Evolutionary conservation across 1,140 invertebrate genomes (phyloP).

Genomic region (Centruroides vittatus): DNA sequence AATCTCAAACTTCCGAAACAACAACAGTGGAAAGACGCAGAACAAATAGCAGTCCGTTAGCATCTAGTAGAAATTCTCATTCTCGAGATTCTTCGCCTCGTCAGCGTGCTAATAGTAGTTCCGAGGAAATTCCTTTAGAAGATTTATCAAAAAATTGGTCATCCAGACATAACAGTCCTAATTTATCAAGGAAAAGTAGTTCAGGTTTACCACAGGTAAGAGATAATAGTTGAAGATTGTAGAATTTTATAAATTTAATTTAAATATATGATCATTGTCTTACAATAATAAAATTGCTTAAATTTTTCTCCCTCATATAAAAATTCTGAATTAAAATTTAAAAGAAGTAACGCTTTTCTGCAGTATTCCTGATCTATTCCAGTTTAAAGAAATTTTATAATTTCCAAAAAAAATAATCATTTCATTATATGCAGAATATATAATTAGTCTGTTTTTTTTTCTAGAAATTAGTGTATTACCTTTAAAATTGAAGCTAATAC

Average conservation of each 20-base stretch:
- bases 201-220: conserved; percentile 12
- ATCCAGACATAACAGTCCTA: conserved; percentile 14
- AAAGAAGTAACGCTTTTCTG: too few relatives aligned
- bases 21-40: conserved; percentile 10
- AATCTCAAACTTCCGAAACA: not conserved
- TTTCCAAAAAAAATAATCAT: too few relatives aligned
- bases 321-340: too few relatives aligned
- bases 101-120: conserved; percentile 51
- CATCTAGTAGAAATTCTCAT: conserved; percentile 16
- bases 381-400: too few relatives aligned
- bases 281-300: too few relatives aligned
- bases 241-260: not conserved
- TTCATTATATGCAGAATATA: too few relatives aligned
- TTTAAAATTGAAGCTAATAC: too few relatives aligned
- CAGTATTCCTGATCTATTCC: too few relatives aligned
- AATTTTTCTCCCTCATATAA: too few relatives aligned
- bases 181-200: conserved; percentile 11
- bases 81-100: conserved; percentile 54
- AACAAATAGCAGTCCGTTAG: conserved; percentile 21
- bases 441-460: too few relatives aligned
- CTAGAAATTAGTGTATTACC: too few relatives aligned
- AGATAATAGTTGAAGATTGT: not conserved
- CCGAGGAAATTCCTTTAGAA: conserved; percentile 68
- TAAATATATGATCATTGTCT: too few relatives aligned
- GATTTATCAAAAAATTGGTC: conserved; percentile 39